Evolutionary conservation across 2,888 invertebrate genomes (phyloP), one percentile per base, ranked within the genome.

Genomic region (Drosophila robusta): DNA sequence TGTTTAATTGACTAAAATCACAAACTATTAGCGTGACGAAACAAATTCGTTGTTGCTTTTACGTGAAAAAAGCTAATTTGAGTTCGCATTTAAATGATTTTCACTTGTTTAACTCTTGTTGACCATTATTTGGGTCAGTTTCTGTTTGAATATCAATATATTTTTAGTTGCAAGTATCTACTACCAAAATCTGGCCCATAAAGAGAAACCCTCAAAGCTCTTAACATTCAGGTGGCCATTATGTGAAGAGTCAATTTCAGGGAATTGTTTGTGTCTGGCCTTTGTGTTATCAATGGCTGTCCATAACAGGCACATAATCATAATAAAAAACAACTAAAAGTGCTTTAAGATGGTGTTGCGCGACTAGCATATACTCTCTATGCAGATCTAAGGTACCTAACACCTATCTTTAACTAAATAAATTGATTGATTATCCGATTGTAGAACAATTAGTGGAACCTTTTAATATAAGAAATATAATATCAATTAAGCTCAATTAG

Each of bases 211-310:
- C 36, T 52, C 41, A 14, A 50, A 24, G 67, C 42, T 36, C 44
- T 57, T 39, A 22, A 24, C 57, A 55, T 44, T 76, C 75, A 75
- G 75, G 75, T 75, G 69, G 73, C 70, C 57, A 75, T 75, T 72
- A 75, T 32, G 51, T 68, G 75, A 76, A 75, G 75, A 78, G 80
- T 74, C 78, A 79, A 80, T 79, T 79, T 79, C 68, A 42, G 62
- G 46, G 61, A 62, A 77, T 77, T 66, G 77, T 62, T 34, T 29
- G 65, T 56, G 73, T 73, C 49, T 78, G 60, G 52, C 45, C 60
- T 73, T 65, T 70, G 70, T 63, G 73, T 62, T 73, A 76, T 73
- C 77, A 56, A 76, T 65, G 44, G 52, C 49, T 55, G 55, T 14
- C 49, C 70, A 73, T 77, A 76, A 77, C 75, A 60, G 68, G 38